These are phyloP conservation scores for Acrocephalus kingi DNA, from an alignment of 2,113 vertebrate genomes.

Conservation along the genomic window DNA sequence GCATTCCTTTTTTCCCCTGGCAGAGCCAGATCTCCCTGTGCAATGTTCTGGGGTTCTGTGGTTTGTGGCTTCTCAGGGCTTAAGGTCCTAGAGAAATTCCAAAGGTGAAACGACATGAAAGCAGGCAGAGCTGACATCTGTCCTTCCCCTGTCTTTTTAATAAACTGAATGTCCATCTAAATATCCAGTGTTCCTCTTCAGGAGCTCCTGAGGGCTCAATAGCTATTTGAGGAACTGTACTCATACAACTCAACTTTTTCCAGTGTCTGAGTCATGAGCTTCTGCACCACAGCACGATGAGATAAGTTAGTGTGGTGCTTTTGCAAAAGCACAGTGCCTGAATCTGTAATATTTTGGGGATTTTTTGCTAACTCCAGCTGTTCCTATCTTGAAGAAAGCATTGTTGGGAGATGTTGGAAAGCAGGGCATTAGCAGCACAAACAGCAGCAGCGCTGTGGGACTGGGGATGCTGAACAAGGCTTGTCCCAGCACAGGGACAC, in stretches of 20 bases:
- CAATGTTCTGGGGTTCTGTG: not conserved
- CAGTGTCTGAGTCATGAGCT: not conserved
- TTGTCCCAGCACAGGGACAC: not conserved
- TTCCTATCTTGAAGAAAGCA: not conserved
- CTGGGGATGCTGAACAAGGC: not conserved
- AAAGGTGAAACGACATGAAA: not conserved
- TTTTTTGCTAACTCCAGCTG: not conserved
- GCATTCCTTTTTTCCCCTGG: not conserved
- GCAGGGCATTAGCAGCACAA: fast-evolving
- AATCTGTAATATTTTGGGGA: not conserved
- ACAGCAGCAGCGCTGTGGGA: fast-evolving
- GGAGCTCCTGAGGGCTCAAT: not conserved
- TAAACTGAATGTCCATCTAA: not conserved
- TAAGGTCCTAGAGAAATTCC: not conserved
- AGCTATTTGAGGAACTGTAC: not conserved
- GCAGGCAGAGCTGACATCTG: not conserved
- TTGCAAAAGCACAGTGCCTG: not conserved
- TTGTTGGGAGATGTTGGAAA: not conserved
- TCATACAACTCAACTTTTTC: not conserved
- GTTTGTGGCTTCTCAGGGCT: not conserved
- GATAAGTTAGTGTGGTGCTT: not conserved
- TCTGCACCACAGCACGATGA: fast-evolving
- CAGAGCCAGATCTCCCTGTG: not conserved
- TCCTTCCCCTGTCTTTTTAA: not conserved
- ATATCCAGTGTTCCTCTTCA: not conserved